Percentiles rank a stretch among this genome's conserved stretches.
Evolutionary conservation across 2,797 vertebrate genomes (phyloP).

Genomic region (Melanitta fusca): DNA sequence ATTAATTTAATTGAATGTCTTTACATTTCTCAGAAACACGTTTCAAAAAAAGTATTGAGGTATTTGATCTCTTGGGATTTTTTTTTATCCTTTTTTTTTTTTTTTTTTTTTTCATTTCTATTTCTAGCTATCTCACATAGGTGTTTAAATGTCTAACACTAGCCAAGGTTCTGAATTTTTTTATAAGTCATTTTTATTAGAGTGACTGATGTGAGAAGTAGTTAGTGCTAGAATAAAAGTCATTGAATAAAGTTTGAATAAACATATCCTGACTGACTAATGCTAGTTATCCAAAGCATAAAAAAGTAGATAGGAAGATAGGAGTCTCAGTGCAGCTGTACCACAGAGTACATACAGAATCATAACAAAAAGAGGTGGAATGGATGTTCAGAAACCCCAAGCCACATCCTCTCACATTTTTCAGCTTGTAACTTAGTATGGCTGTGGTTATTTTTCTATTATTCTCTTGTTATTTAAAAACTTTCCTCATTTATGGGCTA

Average conservation of each 20-base stretch:
- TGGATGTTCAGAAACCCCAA: neutral
- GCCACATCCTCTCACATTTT: neutral
- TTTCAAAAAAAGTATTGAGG: accelerated
- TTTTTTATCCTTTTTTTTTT: neutral
- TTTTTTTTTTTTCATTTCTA: neutral
- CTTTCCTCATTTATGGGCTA: neutral
- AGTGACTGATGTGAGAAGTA: neutral
- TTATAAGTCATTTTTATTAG: accelerated
- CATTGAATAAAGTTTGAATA: neutral
- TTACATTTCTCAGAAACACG: neutral
- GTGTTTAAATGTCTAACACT: neutral
- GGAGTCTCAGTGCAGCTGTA: neutral
- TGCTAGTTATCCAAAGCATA: neutral
- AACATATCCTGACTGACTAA: neutral
- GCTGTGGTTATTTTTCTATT: neutral
- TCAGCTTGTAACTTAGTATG: neutral
- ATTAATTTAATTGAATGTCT: neutral
- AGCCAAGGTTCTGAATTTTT: neutral
- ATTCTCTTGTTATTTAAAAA: neutral
- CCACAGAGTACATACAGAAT: neutral
- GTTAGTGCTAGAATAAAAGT: neutral
- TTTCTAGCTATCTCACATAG: neutral
- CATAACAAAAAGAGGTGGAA: neutral
- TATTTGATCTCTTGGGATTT: neutral
- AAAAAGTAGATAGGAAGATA: neutral